Evolutionary conservation across 1,140 invertebrate species (phyloP), one percentile per base, ranked within the genome.

Genomic region (Trachymyrmex cornetzi): DNA sequence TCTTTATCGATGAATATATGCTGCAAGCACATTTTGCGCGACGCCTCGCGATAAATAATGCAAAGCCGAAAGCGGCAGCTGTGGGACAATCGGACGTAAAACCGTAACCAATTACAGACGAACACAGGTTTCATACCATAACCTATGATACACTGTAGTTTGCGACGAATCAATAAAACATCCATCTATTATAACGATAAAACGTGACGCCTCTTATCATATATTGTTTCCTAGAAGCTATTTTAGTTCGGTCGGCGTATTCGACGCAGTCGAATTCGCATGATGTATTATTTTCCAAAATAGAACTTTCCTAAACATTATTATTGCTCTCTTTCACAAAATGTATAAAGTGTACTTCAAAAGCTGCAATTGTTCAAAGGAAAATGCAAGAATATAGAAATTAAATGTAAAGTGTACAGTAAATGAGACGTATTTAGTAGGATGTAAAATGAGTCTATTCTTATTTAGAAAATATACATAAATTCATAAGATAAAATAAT

Each of bases 91-190:
- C 34, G 57, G 61, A 84, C 74, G 57, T 87, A 85, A 77, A 77
- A 86, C 61, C 53, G 53, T 75, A 86, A 61, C 30, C 55, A 69
- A 88, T 85, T 88, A 88, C 67, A 53, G 44, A 16, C 38, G 67
- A 75, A 69, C 22, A 86, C 27, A 88, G 66, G 69, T 81, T 87
- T 59, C 44, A 27, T 80, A 50, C 61, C 61, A 79, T 74, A 90
- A 87, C 67, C 71, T 91, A 88, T 57, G 44, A 82, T 77, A 81
- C 66, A 71, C 44, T 57, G 50, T 57, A 81, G 53, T 77, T 72
- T 55, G 48, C 55, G 59, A 38, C 38, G 74, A 72, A 89, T 89
- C 88, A 63, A 89, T 88, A 89, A 79, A 57, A 50, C 19, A 34
- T 71, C 38, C 55, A 50, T 81, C 61, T 19, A 27, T 82, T 74